Conservation (phyloP, 2,797 vertebrate genomes). For the Neomorphus geoffroyi region DNA sequence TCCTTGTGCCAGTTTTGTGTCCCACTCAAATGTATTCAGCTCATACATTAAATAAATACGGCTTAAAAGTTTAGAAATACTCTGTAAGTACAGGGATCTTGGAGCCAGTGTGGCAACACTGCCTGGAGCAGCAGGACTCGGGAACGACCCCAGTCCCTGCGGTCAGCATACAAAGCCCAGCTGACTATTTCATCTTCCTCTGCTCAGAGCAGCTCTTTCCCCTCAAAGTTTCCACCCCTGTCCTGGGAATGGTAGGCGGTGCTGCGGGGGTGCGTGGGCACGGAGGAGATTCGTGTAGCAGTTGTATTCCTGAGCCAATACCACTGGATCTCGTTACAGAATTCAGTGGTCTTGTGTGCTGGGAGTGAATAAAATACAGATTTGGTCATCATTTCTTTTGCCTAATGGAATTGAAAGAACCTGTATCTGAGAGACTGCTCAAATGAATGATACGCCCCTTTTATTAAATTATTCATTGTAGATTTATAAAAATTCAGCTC, state of each 20-base stretch:
- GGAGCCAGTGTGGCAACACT: neutral
- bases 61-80: neutral
- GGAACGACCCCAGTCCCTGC: neutral
- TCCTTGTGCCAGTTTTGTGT: neutral
- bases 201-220: neutral
- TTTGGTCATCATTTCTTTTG: neutral
- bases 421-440: neutral
- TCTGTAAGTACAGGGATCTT: neutral
- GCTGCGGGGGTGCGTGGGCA: neutral
- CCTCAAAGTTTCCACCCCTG: neutral
- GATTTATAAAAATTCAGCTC: neutral
- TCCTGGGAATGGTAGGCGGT: neutral
- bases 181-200: neutral
- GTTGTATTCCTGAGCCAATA: neutral
- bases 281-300: neutral
- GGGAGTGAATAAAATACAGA: neutral
- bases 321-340: neutral
- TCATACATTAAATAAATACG: neutral
- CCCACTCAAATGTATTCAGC: neutral
- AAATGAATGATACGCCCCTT: fast-evolving
- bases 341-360: fast-evolving
- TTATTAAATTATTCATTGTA: neutral
- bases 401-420: neutral
- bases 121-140: neutral
- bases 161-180: neutral